These are phyloP conservation scores for Drosophila nebulosa DNA, from an alignment of 1,140 invertebrate genomes.

Conservation along the genomic window DNA sequence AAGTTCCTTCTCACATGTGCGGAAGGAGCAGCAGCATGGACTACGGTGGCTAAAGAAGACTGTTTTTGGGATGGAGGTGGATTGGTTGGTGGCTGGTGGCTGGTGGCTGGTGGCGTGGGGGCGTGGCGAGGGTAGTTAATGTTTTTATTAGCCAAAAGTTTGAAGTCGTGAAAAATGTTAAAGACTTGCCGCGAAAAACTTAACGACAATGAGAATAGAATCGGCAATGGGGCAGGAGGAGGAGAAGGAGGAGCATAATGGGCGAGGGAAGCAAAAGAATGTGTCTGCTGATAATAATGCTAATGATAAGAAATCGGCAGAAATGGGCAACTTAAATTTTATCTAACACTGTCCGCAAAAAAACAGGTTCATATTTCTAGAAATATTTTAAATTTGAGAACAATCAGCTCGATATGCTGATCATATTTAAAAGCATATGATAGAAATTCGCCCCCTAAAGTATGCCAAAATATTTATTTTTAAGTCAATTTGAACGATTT, in stretches of 20 bases:
- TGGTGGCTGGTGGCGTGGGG: neutral
- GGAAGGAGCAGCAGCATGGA: neutral
- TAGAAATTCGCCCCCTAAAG: no score
- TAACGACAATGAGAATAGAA: neutral
- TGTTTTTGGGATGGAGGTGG: neutral
- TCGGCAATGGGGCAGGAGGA: neutral
- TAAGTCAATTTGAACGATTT: no score
- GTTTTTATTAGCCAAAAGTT: constrained; percentile 60
- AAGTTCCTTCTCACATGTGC: constrained; percentile 34
- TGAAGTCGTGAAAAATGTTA: constrained; percentile 8
- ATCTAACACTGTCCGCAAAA: neutral
- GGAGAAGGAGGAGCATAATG: neutral
- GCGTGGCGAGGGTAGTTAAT: constrained; percentile 51
- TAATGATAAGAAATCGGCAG: neutral
- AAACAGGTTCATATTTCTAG: neutral
- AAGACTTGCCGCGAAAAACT: neutral
- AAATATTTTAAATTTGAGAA: no score
- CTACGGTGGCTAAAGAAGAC: neutral
- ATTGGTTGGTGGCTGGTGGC: neutral
- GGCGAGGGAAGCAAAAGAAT: neutral
- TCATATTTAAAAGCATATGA: no score
- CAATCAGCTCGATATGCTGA: no score
- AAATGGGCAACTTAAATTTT: neutral
- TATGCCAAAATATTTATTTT: no score
- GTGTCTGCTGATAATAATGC: neutral